phyloP scores from a whole-genome alignment of 2,888 invertebrate species.

The Cyclophora punctaria region DNA sequence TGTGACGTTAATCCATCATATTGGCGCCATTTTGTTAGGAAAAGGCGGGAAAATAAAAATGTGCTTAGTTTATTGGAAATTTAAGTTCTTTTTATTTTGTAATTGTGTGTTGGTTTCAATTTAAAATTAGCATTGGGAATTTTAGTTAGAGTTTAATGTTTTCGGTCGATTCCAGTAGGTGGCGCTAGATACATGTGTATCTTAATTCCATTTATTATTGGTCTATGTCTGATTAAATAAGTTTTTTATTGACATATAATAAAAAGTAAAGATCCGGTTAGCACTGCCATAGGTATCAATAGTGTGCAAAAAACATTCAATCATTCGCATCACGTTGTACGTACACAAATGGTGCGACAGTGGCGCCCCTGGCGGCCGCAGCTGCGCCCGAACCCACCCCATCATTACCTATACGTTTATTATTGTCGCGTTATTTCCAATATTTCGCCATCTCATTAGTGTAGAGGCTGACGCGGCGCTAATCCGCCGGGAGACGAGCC shows the following conservation, averaged over 20 bases:
- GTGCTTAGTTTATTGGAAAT: no score
- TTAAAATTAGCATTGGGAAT: not conserved
- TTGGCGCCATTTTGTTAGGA: slow-evolving; percentile 22
- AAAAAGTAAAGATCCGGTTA: no score
- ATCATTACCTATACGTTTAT: slow-evolving; percentile 58
- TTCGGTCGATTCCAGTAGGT: not conserved
- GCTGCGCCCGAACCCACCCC: slow-evolving; percentile 40
- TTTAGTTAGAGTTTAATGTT: not conserved
- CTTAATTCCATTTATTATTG: no score
- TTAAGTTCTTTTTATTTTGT: not conserved
- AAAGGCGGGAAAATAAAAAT: slow-evolving; percentile 19
- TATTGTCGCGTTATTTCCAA: slow-evolving; percentile 66
- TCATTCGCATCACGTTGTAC: no score
- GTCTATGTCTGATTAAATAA: no score
- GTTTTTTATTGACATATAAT: no score
- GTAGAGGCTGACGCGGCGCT: slow-evolving; percentile 45
- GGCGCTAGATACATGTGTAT: not conserved
- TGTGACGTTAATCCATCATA: slow-evolving; percentile 72
- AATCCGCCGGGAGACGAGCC: slow-evolving; percentile 68
- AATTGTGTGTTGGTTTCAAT: not conserved
- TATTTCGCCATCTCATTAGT: slow-evolving; percentile 72
- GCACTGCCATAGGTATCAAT: no score
- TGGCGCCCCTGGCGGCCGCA: slow-evolving; percentile 49
- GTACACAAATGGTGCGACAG: slow-evolving; percentile 19
- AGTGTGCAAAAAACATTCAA: no score